Percentiles rank a stretch among this genome's conserved stretches.
phyloP scores from a whole-genome alignment of 2,797 vertebrate species.

The Tenualosa thibaudeaui region DNA sequence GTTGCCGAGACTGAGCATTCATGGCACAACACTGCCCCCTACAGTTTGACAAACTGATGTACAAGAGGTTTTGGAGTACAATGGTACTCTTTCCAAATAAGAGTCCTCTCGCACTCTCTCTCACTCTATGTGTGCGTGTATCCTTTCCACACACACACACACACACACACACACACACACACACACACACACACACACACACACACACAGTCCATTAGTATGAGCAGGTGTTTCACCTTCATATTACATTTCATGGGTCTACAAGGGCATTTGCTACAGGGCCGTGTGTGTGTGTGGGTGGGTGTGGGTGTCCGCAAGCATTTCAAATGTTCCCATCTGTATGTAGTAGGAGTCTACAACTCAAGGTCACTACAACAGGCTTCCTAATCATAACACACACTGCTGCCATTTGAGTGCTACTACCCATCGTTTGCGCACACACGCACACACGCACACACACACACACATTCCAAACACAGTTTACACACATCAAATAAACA shows the following conservation, averaged over 20 bases:
- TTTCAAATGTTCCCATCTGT: neutral
- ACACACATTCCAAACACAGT: neutral
- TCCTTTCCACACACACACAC: neutral
- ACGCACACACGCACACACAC: constrained; percentile 3
- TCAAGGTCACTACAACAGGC: constrained; percentile 11
- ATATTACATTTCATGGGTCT: neutral
- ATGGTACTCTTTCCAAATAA: neutral
- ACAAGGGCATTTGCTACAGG: neutral
- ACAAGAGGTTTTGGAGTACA: too few relatives aligned
- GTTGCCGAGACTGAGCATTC: constrained; percentile 26
- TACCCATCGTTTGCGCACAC: constrained; percentile 9
- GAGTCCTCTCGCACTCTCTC: too few relatives aligned
- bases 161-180: neutral
- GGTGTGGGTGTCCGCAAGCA: neutral
- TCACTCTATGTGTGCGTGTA: neutral
- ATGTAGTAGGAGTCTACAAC: neutral
- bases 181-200: neutral
- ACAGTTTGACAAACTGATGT: constrained; percentile 35
- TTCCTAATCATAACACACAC: neutral
- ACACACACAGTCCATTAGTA: neutral
- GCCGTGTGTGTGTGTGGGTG: neutral
- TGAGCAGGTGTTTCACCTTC: neutral
- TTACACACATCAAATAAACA: neutral
- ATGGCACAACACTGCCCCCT: constrained; percentile 76
- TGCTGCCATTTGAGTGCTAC: neutral